phyloP scores from a whole-genome alignment of 2,888 invertebrate genomes.

The Dolomedes plantarius region DNA sequence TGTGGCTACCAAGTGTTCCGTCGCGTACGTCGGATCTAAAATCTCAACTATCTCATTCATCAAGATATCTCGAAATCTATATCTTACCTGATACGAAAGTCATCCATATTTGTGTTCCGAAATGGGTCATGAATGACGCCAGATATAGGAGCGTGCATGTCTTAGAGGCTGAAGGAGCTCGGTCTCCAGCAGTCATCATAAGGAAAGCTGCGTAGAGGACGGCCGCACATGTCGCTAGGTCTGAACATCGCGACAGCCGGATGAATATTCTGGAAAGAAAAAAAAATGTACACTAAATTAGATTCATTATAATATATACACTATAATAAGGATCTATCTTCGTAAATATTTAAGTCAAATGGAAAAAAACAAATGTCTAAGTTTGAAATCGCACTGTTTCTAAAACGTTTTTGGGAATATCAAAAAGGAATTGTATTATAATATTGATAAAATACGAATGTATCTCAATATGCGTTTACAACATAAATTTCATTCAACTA shows the following conservation, averaged over 20 bases:
- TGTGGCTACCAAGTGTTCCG: too few relatives aligned
- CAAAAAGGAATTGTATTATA: too few relatives aligned
- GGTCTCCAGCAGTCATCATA: conserved; percentile 58
- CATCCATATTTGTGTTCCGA: conserved; percentile 95
- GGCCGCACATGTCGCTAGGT: conserved; percentile 83
- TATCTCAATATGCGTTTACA: too few relatives aligned
- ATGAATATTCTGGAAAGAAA: conserved; percentile 82
- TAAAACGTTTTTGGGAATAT: too few relatives aligned
- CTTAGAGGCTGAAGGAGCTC: conserved; percentile 21
- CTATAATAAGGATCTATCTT: too few relatives aligned
- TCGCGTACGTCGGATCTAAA: too few relatives aligned
- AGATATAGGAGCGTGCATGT: conserved; percentile 82
- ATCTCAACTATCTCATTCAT: too few relatives aligned
- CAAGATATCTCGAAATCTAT: too few relatives aligned
- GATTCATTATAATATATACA: neutral
- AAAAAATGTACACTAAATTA: neutral
- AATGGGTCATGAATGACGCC: conserved; percentile 86
- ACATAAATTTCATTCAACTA: too few relatives aligned
- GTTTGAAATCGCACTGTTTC: too few relatives aligned
- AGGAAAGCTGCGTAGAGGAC: conserved; percentile 75
- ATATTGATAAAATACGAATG: too few relatives aligned
- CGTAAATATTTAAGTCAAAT: neutral
- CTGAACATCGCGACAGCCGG: conserved; percentile 86
- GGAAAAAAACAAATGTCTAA: neutral
- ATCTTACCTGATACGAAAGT: conserved; percentile 88